A percentile compares a stretch with the other conserved stretches of the same genome.
These are phyloP conservation scores for Enteromius mattozi DNA, from an alignment of 2,797 vertebrate species.

Conservation along the genomic window DNA sequence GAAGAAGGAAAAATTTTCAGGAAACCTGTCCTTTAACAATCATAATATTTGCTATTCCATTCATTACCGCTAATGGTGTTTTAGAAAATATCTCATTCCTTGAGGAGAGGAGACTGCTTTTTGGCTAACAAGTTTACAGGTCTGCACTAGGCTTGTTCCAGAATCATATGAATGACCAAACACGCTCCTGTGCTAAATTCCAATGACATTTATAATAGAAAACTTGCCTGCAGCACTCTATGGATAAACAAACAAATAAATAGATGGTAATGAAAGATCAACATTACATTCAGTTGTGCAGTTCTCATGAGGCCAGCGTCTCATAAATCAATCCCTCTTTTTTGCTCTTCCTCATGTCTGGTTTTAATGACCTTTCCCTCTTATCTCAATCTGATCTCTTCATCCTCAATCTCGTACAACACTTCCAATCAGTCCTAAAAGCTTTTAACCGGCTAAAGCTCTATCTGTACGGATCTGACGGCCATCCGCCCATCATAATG, in stretches of 20 bases:
- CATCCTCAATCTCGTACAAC: conserved; percentile 56
- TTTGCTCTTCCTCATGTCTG: conserved; percentile 46
- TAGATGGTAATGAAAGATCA: conserved; percentile 63
- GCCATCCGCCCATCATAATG: conserved; percentile 56
- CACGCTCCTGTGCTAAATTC: conserved; percentile 48
- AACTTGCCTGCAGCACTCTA: background rate
- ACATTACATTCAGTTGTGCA: conserved; percentile 49
- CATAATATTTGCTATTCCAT: background rate
- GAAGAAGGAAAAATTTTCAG: background rate
- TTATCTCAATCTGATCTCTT: conserved; percentile 62
- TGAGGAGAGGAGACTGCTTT: background rate
- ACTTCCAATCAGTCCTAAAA: conserved; percentile 62
- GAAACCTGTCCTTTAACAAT: background rate
- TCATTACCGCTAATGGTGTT: background rate
- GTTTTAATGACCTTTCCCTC: conserved; percentile 59
- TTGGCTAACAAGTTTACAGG: background rate
- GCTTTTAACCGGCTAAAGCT: conserved; percentile 57
- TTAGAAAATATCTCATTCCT: background rate
- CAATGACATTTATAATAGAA: conserved; percentile 49
- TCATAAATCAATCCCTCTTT: conserved; percentile 61
- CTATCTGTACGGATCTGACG: conserved; percentile 49
- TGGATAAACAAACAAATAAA: conserved; percentile 55
- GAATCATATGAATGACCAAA: conserved; percentile 34
- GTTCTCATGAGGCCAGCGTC: conserved; percentile 43
- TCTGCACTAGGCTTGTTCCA: background rate